Percentiles rank a stretch among this genome's conserved stretches.
Conservation (phyloP, 2,113 vertebrate species). For the Bubalus kerabau region DNA sequence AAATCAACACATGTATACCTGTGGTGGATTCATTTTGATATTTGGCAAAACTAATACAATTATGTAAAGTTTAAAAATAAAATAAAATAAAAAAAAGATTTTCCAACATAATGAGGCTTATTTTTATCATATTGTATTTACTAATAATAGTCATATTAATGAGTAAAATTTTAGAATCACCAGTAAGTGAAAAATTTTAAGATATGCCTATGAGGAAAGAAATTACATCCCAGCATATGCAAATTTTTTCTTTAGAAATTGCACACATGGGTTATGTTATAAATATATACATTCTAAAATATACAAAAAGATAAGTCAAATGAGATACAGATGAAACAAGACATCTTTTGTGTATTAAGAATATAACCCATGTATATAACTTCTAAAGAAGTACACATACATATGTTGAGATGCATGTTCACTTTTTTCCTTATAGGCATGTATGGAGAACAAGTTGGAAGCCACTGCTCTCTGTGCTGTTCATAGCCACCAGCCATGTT, state of each 20-base stretch:
- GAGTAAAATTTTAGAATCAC: neutral
- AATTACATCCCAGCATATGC: neutral
- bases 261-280: neutral
- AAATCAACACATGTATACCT: neutral
- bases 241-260: neutral
- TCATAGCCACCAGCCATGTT: neutral
- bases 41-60: no score
- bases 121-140: neutral
- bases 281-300: neutral
- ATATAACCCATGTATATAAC: neutral
- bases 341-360: neutral
- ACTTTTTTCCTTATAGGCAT: neutral
- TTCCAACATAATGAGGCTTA: neutral
- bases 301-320: neutral
- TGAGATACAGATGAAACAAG: neutral
- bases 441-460: neutral
- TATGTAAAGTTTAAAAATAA: no score
- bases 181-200: neutral
- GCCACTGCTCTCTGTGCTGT: fast-evolving
- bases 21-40: no score
- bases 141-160: neutral
- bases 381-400: neutral
- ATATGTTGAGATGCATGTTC: neutral
- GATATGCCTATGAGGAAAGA: neutral
- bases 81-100: neutral